phyloP scores from a whole-genome alignment of 2,113 vertebrate genomes.

The Oxygymnocypris stewartii region DNA sequence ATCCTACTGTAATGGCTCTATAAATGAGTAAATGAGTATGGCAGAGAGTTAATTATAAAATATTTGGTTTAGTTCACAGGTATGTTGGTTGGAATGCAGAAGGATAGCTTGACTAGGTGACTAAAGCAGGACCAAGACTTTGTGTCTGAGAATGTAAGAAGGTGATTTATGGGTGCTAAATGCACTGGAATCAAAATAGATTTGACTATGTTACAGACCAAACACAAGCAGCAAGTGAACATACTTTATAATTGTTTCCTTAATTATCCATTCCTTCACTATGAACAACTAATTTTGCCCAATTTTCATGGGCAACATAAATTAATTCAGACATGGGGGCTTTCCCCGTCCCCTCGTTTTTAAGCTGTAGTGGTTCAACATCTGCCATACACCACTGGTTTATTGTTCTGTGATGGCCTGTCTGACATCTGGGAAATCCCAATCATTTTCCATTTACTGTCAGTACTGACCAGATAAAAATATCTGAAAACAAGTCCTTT shows the following conservation, averaged over 20 bases:
- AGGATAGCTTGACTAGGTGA: not conserved
- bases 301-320: not conserved
- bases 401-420: conserved; percentile 25
- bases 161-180: not conserved
- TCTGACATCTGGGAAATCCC: conserved; percentile 25
- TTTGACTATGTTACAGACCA: not conserved
- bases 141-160: not conserved
- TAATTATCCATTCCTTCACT: not conserved
- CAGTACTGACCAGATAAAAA: not conserved
- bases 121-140: not conserved
- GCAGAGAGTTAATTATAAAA: not conserved
- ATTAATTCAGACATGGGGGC: not conserved
- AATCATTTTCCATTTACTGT: conserved; percentile 1
- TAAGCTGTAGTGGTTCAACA: conserved; percentile 8
- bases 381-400: conserved; percentile 9
- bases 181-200: not conserved
- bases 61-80: not conserved
- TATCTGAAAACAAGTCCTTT: not conserved
- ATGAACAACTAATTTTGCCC: not conserved
- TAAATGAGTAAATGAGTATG: too few species aligned
- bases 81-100: not conserved
- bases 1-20: conserved; percentile 51
- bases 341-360: not conserved
- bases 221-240: not conserved
- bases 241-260: not conserved